A percentile compares a stretch with the other conserved stretches of the same genome.
phyloP scores from a whole-genome alignment of 2,113 vertebrate species.

The Mormyrus lacerda region DNA sequence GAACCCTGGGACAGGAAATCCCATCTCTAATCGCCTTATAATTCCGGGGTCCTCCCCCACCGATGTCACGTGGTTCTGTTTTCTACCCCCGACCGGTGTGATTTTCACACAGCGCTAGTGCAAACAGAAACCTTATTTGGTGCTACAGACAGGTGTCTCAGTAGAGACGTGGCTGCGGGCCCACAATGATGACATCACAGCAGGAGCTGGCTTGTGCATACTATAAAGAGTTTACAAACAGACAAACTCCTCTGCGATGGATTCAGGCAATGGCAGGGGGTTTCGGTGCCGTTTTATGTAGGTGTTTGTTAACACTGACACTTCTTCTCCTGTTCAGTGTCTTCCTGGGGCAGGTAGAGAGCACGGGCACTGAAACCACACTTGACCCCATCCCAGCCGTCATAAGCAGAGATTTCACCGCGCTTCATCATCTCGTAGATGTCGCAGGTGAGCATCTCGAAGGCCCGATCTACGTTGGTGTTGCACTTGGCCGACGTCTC shows the following conservation, averaged over 20 bases:
- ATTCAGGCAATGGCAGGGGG: constrained; percentile 9
- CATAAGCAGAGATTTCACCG: constrained; percentile 61
- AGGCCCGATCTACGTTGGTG: constrained; percentile 73
- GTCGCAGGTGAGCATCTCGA: constrained; percentile 63
- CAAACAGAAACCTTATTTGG: neutral
- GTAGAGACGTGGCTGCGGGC: neutral
- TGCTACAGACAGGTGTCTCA: neutral
- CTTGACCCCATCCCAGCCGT: constrained; percentile 70
- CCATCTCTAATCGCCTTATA: neutral
- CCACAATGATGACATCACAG: constrained; percentile 7
- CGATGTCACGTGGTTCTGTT: neutral
- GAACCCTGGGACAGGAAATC: neutral
- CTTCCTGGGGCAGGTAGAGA: constrained; percentile 39
- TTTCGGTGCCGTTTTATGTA: neutral
- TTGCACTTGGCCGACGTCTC: constrained; percentile 73
- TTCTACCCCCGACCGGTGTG: neutral
- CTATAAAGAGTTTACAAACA: neutral
- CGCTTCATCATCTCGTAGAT: constrained; percentile 72
- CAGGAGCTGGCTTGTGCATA: neutral
- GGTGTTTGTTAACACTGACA: constrained; percentile 69
- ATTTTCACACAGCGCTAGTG: neutral
- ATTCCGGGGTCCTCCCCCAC: neutral
- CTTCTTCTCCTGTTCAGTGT: constrained; percentile 34
- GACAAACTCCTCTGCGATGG: neutral
- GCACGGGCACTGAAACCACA: constrained; percentile 61